A percentile compares a stretch with the other conserved stretches of the same genome.
These are phyloP conservation scores for Jordanella pulchra DNA, from an alignment of 2,797 vertebrate genomes.

Conservation along the genomic window DNA sequence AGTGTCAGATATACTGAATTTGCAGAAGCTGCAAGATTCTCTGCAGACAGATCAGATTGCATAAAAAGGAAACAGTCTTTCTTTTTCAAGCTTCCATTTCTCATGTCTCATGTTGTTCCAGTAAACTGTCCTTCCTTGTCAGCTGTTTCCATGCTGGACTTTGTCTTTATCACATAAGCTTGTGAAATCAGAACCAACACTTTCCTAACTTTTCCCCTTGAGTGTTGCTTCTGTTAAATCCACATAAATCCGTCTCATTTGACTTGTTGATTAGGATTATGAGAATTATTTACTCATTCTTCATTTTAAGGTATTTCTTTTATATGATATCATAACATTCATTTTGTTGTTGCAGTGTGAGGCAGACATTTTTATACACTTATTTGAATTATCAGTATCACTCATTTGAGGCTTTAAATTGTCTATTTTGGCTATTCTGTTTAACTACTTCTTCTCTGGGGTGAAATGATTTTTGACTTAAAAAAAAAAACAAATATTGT, in stretches of 20 bases:
- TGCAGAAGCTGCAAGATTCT: constrained; percentile 23
- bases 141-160: constrained; percentile 16
- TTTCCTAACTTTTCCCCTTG: constrained; percentile 29
- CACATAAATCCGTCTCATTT: not conserved
- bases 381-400: not conserved
- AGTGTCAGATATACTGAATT: constrained; percentile 43
- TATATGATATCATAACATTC: not conserved
- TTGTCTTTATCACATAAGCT: constrained; percentile 27
- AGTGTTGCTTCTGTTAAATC: constrained; percentile 38
- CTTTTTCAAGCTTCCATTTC: constrained; percentile 3
- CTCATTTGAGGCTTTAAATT: not conserved
- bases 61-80: not conserved
- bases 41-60: constrained; percentile 18
- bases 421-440: not conserved
- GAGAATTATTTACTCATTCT: not conserved
- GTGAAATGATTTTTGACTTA: not conserved
- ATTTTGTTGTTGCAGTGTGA: not conserved
- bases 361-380: not conserved
- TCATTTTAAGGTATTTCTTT: not conserved
- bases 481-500: not conserved
- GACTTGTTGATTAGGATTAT: not conserved
- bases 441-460: not conserved
- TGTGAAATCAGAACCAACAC: constrained; percentile 42
- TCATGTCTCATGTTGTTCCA: not conserved
- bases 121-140: constrained; percentile 19